Evolutionary conservation across 2,888 invertebrate genomes (phyloP).

Genomic region (Caenorhabditis sulstoni): DNA sequence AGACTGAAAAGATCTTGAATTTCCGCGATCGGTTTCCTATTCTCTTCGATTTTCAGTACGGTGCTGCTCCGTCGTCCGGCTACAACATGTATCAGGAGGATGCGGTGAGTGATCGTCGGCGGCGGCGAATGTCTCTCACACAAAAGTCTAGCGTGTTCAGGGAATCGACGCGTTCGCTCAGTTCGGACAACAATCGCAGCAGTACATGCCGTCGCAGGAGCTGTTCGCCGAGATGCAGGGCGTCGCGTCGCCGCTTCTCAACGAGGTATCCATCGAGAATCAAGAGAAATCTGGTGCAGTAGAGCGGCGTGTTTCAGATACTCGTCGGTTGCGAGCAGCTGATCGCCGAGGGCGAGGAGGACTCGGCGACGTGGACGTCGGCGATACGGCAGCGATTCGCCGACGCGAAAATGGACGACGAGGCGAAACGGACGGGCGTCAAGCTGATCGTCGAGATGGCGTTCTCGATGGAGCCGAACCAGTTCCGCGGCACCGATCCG

Average conservation of each 20-base stretch:
- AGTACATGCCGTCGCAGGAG: slow-evolving; percentile 46
- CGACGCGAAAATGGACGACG: slow-evolving; percentile 36
- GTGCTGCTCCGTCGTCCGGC: slow-evolving; percentile 18
- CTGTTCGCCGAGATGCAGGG: slow-evolving; percentile 20
- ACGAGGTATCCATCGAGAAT: slow-evolving; percentile 30
- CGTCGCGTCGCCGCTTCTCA: slow-evolving; percentile 17
- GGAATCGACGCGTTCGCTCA: slow-evolving; percentile 51
- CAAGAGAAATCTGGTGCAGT: too few relatives aligned
- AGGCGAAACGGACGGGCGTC: slow-evolving; percentile 27
- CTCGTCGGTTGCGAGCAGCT: slow-evolving; percentile 64
- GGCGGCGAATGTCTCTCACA: too few relatives aligned
- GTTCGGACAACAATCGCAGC: slow-evolving; percentile 54
- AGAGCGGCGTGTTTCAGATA: too few relatives aligned
- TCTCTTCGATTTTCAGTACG: slow-evolving; percentile 1
- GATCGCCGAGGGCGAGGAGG: slow-evolving; percentile 56
- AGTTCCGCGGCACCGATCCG: slow-evolving; percentile 40
- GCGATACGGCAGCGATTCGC: slow-evolving; percentile 51
- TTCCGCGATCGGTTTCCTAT: too few relatives aligned
- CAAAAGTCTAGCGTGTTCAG: slow-evolving; percentile 1
- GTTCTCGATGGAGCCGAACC: slow-evolving; percentile 37
- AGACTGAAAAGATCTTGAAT: too few relatives aligned
- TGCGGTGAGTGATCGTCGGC: too few relatives aligned
- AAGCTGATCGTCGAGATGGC: slow-evolving; percentile 53
- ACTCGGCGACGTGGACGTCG: slow-evolving; percentile 35
- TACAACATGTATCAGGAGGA: slow-evolving; percentile 29